Base-by-base conservation (phyloP, 2,888 invertebrate species). In the Spilarctia lutea region DNA sequence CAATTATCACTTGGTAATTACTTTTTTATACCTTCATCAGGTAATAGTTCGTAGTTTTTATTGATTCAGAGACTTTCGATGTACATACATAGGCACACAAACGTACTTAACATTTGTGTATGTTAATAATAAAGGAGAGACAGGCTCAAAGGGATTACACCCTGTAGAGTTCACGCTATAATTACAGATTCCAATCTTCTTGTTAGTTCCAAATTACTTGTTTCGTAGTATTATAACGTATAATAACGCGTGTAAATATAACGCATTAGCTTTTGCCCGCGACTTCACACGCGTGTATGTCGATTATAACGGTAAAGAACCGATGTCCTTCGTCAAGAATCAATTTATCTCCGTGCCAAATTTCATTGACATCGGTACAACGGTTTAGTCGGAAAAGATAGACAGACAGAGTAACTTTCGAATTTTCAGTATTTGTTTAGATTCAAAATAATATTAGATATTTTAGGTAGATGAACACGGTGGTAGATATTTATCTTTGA, bases 401-500 rank as follows among this genome's bases (percentile, higher is more conserved):
- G 39, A 39, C 39, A 39, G 39, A 39, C 39, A 39, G 10, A 39
- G 11, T 39, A 11, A 39, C 39, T 39, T 39, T 39, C 39, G 11
- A 39, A 11, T 39, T 39, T 39, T 39, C 11, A 39, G 2, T 39
- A 39, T 39, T 39, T 11, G 39, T 10, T 39, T 39, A 2, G 39
- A 76, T 79, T 71, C 65, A 75, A 84, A 78, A 82, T 2, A 13
- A 13, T n/a, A 27, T 60, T 8, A 60, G 3, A 82, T 82, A 78
- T 77, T 78, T 75, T 74, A 82, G 72, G 68, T 72, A 48, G 48
- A 48, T 48, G 48, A 20, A 20, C 13, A 18, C 3, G 48, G 79
- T 75, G 39, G 75, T 45, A 77, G 75, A 77, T 79, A 82, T 77
- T 84, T 78, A 65, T 30, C 67, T 45, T 56, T 35, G 65, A 84